Conservation (phyloP, 1,140 invertebrate species). For the Centruroides vittatus region DNA sequence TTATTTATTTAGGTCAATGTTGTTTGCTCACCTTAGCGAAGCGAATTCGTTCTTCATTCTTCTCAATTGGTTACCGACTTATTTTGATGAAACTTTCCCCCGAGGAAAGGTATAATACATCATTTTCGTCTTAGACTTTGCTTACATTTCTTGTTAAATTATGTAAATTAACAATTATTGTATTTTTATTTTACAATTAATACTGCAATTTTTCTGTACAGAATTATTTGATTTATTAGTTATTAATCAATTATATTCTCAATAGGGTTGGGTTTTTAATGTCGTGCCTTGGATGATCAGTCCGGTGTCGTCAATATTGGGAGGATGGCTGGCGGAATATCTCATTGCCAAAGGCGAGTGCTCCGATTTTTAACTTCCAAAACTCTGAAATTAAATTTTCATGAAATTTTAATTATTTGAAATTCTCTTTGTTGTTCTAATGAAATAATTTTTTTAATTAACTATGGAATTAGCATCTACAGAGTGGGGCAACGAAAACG, state of each 20-base stretch:
- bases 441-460: no score
- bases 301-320: conserved; percentile 46
- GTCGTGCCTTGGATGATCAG: conserved; percentile 55
- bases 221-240: no score
- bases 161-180: no score
- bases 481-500: no score
- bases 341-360: conserved; percentile 34
- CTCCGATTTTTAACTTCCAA: not conserved
- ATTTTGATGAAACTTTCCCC: conserved; percentile 57
- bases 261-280: conserved; percentile 49
- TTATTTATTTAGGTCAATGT: conserved; percentile 41
- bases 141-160: no score
- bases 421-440: no score
- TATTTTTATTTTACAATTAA: no score
- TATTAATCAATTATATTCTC: no score
- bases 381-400: no score
- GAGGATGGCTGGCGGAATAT: conserved; percentile 46
- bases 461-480: no score
- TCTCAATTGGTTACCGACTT: conserved; percentile 58
- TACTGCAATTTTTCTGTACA: not conserved
- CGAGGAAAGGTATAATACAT: conserved; percentile 34
- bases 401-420: no score
- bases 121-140: not conserved
- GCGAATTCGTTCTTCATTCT: conserved; percentile 60
- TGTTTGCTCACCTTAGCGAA: conserved; percentile 55